Evolutionary conservation across 2,888 invertebrate species (phyloP), one percentile per base, ranked within the genome.

Genomic region (Lissocephala sabroskyi): DNA sequence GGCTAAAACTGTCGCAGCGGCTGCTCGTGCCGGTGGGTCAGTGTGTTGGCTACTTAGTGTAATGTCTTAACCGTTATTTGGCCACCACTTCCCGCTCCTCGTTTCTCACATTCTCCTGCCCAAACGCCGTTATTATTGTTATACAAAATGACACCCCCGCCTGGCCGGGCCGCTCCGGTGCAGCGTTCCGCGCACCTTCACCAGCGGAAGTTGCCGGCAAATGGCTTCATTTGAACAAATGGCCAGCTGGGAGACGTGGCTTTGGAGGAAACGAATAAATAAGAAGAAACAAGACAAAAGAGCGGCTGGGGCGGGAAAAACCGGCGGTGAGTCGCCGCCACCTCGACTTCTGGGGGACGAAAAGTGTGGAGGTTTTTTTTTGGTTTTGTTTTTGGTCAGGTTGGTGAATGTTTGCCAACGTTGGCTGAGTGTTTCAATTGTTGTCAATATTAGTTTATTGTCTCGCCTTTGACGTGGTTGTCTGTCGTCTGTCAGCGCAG

Each of bases 21-120:
- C n/a, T 65, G 62, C 64, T 64, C 66, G 62, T 67, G 70, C 55
- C 62, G 60, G 59, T 57, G 40, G 59, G 68, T 49, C 54, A 56
- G 13, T 52, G 46, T 59, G 62, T 56, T 56, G 37, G 18, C 37
- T 39, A 48, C 46, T 37, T 37, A 37, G 37, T 37, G 37, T 37
- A 37, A 37, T 37, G 18, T 10, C 37, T 18, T 19, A 37, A 37
- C 37, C 37, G 37, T 37, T 37, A 35, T n/a, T n/a, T n/a, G n/a
- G 23, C 23, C 3, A 7, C 23, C 23, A 23, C 4, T 23, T n/a
- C n/a, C n/a, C n/a, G n/a, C n/a, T n/a, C n/a, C n/a, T n/a, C n/a
- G n/a, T n/a, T n/a, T n/a, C n/a, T n/a, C n/a, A n/a, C n/a, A n/a
- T n/a, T n/a, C n/a, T n/a, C n/a, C n/a, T n/a, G 7, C 23, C 9